Evolutionary conservation across 2,888 invertebrate genomes (phyloP).

Genomic region (Resseliella maxima): DNA sequence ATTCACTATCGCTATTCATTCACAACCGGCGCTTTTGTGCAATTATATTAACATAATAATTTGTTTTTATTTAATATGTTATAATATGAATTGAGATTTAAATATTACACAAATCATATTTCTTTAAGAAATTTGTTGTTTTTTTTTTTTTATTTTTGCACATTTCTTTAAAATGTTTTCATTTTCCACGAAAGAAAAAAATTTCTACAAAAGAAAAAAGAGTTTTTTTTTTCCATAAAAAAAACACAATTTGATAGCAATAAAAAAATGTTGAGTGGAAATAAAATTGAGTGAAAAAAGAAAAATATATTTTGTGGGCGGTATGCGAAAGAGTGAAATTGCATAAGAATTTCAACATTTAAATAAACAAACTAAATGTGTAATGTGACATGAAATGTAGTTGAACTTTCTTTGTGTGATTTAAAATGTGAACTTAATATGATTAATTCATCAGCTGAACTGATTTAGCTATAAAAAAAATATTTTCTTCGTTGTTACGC

Average conservation of each 20-base stretch:
- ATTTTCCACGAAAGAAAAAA: neutral
- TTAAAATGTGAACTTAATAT: neutral
- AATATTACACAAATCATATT: constrained; percentile 2
- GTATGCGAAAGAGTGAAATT: neutral
- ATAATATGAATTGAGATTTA: constrained; percentile 24
- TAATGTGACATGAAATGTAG: constrained; percentile 37
- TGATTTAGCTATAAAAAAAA: no score
- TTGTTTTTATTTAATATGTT: neutral
- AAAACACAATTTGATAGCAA: no score
- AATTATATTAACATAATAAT: neutral
- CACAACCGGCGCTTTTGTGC: neutral
- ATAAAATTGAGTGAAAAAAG: neutral
- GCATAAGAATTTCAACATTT: neutral
- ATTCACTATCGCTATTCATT: neutral
- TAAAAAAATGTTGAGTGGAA: no score
- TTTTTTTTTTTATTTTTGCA: neutral
- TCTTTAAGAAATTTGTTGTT: neutral
- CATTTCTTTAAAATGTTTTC: no score
- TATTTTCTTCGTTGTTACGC: no score
- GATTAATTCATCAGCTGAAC: neutral
- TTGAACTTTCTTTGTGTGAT: neutral
- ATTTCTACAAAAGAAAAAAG: neutral
- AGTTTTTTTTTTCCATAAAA: no score
- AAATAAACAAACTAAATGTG: neutral
- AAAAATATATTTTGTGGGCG: constrained; percentile 26